Conservation (phyloP, 2,888 invertebrate species). For the Oegoconia quadripuncta region DNA sequence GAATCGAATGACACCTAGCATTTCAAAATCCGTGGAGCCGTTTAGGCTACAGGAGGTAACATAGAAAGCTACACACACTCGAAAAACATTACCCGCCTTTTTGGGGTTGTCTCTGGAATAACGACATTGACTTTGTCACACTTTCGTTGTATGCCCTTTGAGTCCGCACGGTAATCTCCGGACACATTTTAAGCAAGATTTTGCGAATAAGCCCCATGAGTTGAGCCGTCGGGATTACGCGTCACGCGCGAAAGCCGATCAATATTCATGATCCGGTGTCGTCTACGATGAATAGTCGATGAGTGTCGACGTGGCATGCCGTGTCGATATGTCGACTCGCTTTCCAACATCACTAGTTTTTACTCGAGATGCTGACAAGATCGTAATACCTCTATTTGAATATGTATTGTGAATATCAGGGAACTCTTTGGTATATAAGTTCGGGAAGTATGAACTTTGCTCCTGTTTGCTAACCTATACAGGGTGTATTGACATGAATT, state of each 20-base stretch:
- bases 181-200: constrained; percentile 33
- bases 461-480: too few species aligned
- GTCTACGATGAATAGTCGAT: constrained; percentile 61
- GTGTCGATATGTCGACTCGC: constrained; percentile 28
- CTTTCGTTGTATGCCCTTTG: too few species aligned
- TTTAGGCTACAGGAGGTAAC: too few species aligned
- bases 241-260: constrained; percentile 56
- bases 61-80: too few species aligned
- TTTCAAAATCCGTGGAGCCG: too few species aligned
- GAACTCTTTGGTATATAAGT: too few species aligned
- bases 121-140: too few species aligned
- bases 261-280: constrained; percentile 62
- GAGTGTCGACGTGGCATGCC: constrained; percentile 29
- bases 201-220: constrained; percentile 45
- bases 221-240: constrained; percentile 51
- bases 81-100: too few species aligned
- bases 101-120: too few species aligned
- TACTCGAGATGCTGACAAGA: background rate
- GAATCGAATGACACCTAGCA: too few species aligned
- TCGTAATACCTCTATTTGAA: constrained; percentile 5
- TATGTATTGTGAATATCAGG: background rate
- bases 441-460: too few species aligned
- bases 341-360: constrained; percentile 27
- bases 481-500: too few species aligned
- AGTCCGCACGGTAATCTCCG: constrained; percentile 21